A percentile compares a stretch with the other conserved stretches of the same genome.
These are phyloP conservation scores for Oncorhynchus clarkii DNA, from an alignment of 2,113 vertebrate genomes.

Conservation along the genomic window DNA sequence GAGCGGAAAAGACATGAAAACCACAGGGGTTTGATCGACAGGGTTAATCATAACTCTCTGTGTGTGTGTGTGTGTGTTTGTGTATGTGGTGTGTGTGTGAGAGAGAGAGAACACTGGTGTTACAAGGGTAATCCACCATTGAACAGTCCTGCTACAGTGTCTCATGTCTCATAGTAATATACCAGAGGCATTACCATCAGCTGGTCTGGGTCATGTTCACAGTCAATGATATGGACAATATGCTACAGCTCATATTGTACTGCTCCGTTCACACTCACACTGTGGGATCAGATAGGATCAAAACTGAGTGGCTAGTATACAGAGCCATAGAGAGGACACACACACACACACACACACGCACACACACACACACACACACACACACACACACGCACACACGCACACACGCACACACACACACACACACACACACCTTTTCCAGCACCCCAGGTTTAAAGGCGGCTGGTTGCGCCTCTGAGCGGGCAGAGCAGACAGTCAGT, in stretches of 20 bases:
- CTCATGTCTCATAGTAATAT: neutral
- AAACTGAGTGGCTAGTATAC: slow-evolving; percentile 25
- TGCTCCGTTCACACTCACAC: slow-evolving; percentile 26
- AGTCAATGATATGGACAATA: slow-evolving; percentile 44
- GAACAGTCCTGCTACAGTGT: slow-evolving; percentile 7
- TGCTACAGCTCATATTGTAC: slow-evolving; percentile 26
- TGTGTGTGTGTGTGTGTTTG: neutral
- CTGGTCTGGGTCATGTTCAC: slow-evolving; percentile 42
- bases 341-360: slow-evolving; percentile 22
- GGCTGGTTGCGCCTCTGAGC: slow-evolving; percentile 40
- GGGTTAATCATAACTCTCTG: neutral
- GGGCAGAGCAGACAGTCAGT: slow-evolving; percentile 65
- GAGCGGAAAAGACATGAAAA: neutral
- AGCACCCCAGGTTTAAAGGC: slow-evolving; percentile 59
- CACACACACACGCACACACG: too few species aligned
- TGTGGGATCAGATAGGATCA: slow-evolving; percentile 29
- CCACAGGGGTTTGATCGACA: neutral
- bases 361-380: too few species aligned
- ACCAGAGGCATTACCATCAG: slow-evolving; percentile 40
- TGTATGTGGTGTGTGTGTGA: too few species aligned
- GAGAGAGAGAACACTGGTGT: too few species aligned
- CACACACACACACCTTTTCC: slow-evolving; percentile 23
- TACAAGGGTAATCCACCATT: slow-evolving; percentile 27
- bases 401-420: neutral
- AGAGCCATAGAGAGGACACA: slow-evolving; percentile 38